Conservation (phyloP, 37 sponge, comb jelly and placozoan genomes). For the Mnemiopsis leidyi region DNA sequence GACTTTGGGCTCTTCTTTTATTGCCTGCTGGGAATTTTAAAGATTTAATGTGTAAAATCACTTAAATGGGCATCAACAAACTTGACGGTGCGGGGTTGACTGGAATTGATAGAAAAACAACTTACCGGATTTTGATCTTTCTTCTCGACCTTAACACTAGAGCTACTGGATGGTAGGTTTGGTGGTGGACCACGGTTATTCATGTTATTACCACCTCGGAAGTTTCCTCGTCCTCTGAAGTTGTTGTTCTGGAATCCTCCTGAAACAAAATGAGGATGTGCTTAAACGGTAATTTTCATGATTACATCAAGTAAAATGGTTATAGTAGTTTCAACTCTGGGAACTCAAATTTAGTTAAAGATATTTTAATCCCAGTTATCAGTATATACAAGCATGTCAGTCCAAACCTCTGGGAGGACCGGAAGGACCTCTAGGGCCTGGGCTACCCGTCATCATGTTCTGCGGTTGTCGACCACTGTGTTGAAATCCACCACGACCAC, state of each 20-base stretch:
- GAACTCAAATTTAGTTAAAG: too few species aligned
- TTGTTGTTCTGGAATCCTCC: constrained; percentile 24
- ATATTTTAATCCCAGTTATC: too few species aligned
- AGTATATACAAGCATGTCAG: too few species aligned
- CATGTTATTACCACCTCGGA: background rate
- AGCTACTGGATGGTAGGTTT: background rate
- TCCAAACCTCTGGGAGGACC: background rate
- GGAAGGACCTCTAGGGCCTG: background rate
- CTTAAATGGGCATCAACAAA: too few species aligned
- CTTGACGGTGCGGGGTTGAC: too few species aligned
- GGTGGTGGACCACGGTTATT: background rate
- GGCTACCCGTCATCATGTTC: background rate
- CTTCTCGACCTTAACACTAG: background rate
- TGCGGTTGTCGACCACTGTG: background rate
- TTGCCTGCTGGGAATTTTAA: too few species aligned
- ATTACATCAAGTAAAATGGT: too few species aligned
- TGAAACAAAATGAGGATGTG: too few species aligned
- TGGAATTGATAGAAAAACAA: too few species aligned
- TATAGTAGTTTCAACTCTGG: too few species aligned
- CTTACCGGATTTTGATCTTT: background rate
- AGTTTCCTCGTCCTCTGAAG: background rate
- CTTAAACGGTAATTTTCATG: too few species aligned
- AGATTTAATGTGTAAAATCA: too few species aligned
- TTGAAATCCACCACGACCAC: background rate
- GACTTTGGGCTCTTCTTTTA: background rate